Evolutionary conservation across 2,888 invertebrate species (phyloP).

Genomic region (Odontothrips loti): DNA sequence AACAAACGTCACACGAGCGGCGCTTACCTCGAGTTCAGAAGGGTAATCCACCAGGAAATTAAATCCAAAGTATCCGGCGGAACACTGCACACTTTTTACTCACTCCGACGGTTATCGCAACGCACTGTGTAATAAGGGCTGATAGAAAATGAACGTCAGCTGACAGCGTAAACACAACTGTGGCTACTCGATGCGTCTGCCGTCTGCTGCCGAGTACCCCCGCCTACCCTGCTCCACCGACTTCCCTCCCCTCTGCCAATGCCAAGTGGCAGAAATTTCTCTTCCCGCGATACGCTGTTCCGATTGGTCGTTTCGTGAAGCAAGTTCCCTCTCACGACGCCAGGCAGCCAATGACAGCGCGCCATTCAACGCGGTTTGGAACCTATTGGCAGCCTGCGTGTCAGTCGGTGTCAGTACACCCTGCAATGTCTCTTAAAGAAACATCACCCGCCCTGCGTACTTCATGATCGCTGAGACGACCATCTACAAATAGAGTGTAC

Average conservation of each 20-base stretch:
- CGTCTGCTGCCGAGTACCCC: neutral
- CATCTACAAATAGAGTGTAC: no score
- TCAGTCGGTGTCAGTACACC: no score
- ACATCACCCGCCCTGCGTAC: no score
- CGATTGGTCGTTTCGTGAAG: neutral
- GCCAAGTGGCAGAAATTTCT: constrained; percentile 17
- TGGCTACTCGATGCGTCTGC: neutral
- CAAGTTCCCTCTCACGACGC: neutral
- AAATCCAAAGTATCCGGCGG: neutral
- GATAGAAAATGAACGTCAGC: constrained; percentile 13
- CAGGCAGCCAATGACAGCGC: neutral
- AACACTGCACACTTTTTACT: neutral
- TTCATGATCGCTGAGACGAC: no score
- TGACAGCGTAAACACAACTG: constrained; percentile 9
- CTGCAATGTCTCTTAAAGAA: no score
- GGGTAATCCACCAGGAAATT: neutral
- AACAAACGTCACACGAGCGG: neutral
- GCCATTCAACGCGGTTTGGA: no score
- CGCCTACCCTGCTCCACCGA: neutral
- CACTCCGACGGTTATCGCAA: neutral
- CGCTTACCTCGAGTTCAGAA: neutral
- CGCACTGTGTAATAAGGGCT: neutral
- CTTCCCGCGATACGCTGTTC: neutral
- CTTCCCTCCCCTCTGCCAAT: neutral
- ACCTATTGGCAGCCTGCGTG: no score